Conservation (phyloP, 2,888 invertebrate genomes). For the Byasa hedistus region DNA sequence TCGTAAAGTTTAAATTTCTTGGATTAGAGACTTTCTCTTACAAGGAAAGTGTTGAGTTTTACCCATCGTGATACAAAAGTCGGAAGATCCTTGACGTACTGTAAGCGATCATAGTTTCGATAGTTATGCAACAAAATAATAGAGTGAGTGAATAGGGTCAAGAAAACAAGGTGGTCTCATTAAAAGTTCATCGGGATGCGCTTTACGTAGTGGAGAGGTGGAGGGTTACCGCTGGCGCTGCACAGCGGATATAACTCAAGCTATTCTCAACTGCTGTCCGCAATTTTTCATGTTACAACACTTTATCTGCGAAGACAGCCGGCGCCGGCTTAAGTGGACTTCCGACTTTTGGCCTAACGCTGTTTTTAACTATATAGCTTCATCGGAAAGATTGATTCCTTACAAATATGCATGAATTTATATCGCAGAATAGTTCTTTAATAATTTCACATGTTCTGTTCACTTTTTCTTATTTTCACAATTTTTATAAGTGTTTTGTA, state of each 20-base stretch:
- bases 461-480: too few relatives aligned
- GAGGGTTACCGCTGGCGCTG: slow-evolving; percentile 28
- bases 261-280: slow-evolving; percentile 51
- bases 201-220: slow-evolving; percentile 34
- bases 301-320: slow-evolving; percentile 61
- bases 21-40: too few relatives aligned
- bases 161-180: slow-evolving; percentile 30
- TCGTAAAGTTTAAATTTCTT: too few relatives aligned
- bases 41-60: too few relatives aligned
- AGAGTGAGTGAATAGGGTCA: slow-evolving; percentile 21
- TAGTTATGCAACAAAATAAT: slow-evolving; percentile 1
- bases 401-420: too few relatives aligned
- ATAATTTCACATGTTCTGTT: too few relatives aligned
- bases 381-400: slow-evolving; percentile 13
- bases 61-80: too few relatives aligned
- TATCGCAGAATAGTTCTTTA: too few relatives aligned
- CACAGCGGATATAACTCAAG: slow-evolving; percentile 59
- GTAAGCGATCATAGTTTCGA: too few relatives aligned
- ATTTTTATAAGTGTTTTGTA: too few relatives aligned
- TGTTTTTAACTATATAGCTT: slow-evolving; percentile 47
- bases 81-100: too few relatives aligned
- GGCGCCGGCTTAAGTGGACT: slow-evolving; percentile 65
- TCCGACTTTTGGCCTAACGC: slow-evolving; percentile 59
- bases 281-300: slow-evolving; percentile 67
- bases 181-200: slow-evolving; percentile 33